Evolutionary conservation across 2,888 invertebrate species (phyloP), one percentile per base, ranked within the genome.

Genomic region (Sinohyriopsis cumingii): DNA sequence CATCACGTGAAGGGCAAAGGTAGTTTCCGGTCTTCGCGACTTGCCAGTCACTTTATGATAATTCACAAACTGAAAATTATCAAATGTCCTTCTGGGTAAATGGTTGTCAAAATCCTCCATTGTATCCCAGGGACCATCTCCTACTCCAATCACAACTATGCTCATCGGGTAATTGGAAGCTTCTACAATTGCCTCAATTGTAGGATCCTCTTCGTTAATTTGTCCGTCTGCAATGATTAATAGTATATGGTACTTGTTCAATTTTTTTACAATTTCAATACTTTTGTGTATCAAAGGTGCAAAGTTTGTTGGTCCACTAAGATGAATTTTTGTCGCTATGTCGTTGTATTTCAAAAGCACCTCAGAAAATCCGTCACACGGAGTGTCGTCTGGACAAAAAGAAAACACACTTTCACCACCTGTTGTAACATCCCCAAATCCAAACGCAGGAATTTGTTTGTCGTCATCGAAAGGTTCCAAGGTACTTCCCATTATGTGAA

Each of bases 21-120:
- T 81, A 53, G 87, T 80, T 55, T 89, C 88, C 5, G 88, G 87
- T 71, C 86, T 82, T 64, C 88, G 87, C 55, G 85, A 82, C 64
- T 79, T 80, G 15, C 72, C 73, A 0, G 82, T 85, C 28, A 90
- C 87, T 63, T 88, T 85, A 79, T 91, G 90, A 79, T 90, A 91
- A 75, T 91, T 90, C 57, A 92, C 91, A 79, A 92, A 92, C 74
- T 91, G 91, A 85, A 92, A 92, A 79, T 92, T 92, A 82, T 92
- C 92, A 87, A 91, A 92, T 57, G 89, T 87, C 53, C 91, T 80
- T 73, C 90, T 89, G 1, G 91, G 91, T n/a, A 92, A 82, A 5
- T 89, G 86, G 75, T 91, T 90, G 80, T 92, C 91, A 76, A 91
- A 91, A 33, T 87, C 84, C 53, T 87, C 89, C 91, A 91, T 91